Conservation (phyloP, 1,140 invertebrate species). For the Apocrypta bakeri region DNA sequence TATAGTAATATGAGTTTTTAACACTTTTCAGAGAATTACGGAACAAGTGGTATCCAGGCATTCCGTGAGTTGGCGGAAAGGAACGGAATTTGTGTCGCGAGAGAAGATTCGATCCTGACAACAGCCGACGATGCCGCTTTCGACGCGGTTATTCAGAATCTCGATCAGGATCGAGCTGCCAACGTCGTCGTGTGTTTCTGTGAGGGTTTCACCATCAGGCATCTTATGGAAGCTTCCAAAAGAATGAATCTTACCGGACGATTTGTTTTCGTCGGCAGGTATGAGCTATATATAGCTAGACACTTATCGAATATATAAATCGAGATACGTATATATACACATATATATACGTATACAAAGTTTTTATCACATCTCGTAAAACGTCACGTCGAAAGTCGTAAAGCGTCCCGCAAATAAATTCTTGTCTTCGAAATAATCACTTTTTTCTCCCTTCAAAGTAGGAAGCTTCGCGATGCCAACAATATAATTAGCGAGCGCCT, state of each 20-base stretch:
- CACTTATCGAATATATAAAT: no score
- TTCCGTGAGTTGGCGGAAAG: slow-evolving; percentile 81
- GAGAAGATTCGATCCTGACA: slow-evolving; percentile 80
- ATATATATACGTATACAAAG: no score
- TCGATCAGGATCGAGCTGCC: slow-evolving; percentile 77
- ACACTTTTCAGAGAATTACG: slow-evolving; percentile 88
- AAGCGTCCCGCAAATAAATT: background rate
- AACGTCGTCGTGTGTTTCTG: slow-evolving; percentile 89
- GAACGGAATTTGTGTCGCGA: slow-evolving; percentile 84
- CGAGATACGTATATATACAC: background rate
- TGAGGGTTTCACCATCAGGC: slow-evolving; percentile 84
- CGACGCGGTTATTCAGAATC: slow-evolving; percentile 77
- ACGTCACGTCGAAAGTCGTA: background rate
- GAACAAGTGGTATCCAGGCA: slow-evolving; percentile 85
- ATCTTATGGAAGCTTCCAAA: slow-evolving; percentile 80
- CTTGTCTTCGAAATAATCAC: background rate
- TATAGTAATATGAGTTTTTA: no score
- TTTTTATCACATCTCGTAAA: background rate
- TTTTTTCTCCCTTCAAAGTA: background rate
- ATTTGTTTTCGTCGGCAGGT: slow-evolving; percentile 84
- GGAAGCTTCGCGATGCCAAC: background rate
- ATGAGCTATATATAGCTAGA: slow-evolving; percentile 51
- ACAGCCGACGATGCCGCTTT: slow-evolving; percentile 79
- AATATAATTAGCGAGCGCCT: background rate
- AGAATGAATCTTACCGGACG: slow-evolving; percentile 78